Evolutionary conservation across 2,888 invertebrate genomes (phyloP).

Genomic region (Pollenia labialis): DNA sequence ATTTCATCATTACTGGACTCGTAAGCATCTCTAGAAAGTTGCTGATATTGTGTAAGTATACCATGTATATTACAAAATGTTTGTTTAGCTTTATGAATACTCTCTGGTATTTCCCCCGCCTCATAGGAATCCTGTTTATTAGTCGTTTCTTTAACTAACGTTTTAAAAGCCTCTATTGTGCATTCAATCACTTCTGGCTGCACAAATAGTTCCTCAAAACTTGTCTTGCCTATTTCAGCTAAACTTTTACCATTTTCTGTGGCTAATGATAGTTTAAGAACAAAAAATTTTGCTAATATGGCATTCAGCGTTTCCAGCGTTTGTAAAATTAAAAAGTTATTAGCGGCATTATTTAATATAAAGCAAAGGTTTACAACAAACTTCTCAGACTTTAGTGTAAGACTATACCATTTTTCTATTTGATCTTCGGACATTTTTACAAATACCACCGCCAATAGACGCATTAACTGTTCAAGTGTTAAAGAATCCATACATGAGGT

Average conservation of each 20-base stretch:
- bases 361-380: slow-evolving; percentile 87
- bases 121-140: slow-evolving; percentile 68
- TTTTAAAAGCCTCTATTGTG: slow-evolving; percentile 81
- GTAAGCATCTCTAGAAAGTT: slow-evolving; percentile 78
- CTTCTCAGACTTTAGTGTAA: slow-evolving; percentile 84
- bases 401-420: slow-evolving; percentile 83
- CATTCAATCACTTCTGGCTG: slow-evolving; percentile 80
- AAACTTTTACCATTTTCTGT: slow-evolving; percentile 47
- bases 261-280: slow-evolving; percentile 54
- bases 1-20: slow-evolving; percentile 76
- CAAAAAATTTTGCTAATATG: slow-evolving; percentile 84
- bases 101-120: slow-evolving; percentile 75
- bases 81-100: slow-evolving; percentile 81
- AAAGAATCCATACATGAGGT: slow-evolving; percentile 88
- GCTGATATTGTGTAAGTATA: slow-evolving; percentile 82
- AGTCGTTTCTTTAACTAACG: slow-evolving; percentile 51
- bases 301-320: slow-evolving; percentile 87
- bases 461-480: slow-evolving; percentile 89
- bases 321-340: slow-evolving; percentile 86
- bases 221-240: slow-evolving; percentile 74
- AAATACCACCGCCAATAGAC: slow-evolving; percentile 87
- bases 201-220: slow-evolving; percentile 80
- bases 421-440: slow-evolving; percentile 84
- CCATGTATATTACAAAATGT: slow-evolving; percentile 83
- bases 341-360: slow-evolving; percentile 90